phyloP scores from a whole-genome alignment of 2,888 invertebrate genomes.

The Hypolimnas misippus region DNA sequence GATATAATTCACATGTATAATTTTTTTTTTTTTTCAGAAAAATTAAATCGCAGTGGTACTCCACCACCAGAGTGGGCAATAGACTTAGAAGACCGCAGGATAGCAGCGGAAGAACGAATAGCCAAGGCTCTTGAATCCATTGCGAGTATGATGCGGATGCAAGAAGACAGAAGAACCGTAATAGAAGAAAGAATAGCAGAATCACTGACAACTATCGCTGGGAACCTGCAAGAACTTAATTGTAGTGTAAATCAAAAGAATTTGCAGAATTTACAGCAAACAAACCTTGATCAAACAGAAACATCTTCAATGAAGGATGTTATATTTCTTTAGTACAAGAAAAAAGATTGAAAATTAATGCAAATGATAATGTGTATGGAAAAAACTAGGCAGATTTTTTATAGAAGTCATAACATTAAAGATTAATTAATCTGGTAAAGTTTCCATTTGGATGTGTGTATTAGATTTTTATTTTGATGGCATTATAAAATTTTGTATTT shows the following conservation, averaged over 20 bases:
- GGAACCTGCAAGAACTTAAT: slow-evolving; percentile 66
- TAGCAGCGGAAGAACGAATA: slow-evolving; percentile 70
- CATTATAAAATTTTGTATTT: background rate
- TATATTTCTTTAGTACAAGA: slow-evolving; percentile 39
- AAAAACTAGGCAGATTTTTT: background rate
- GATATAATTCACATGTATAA: too few relatives aligned
- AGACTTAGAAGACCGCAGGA: slow-evolving; percentile 68
- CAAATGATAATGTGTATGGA: background rate
- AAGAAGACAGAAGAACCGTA: slow-evolving; percentile 61
- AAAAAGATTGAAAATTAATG: background rate
- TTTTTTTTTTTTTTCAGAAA: slow-evolving; percentile 56
- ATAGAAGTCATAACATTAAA: background rate
- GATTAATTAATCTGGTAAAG: too few relatives aligned
- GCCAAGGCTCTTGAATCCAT: slow-evolving; percentile 69
- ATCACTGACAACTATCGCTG: slow-evolving; percentile 62
- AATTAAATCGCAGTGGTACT: slow-evolving; percentile 48
- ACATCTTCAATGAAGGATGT: slow-evolving; percentile 57
- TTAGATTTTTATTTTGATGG: background rate
- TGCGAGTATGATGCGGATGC: slow-evolving; percentile 59
- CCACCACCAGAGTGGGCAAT: slow-evolving; percentile 75
- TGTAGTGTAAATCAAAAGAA: slow-evolving; percentile 63
- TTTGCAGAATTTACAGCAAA: slow-evolving; percentile 57
- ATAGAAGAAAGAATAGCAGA: slow-evolving; percentile 65
- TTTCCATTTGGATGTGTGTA: background rate
- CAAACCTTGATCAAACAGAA: slow-evolving; percentile 52